A percentile compares a stretch with the other conserved stretches of the same genome.
phyloP scores from a whole-genome alignment of 1,140 invertebrate genomes.

The Danaus melanippus region DNA sequence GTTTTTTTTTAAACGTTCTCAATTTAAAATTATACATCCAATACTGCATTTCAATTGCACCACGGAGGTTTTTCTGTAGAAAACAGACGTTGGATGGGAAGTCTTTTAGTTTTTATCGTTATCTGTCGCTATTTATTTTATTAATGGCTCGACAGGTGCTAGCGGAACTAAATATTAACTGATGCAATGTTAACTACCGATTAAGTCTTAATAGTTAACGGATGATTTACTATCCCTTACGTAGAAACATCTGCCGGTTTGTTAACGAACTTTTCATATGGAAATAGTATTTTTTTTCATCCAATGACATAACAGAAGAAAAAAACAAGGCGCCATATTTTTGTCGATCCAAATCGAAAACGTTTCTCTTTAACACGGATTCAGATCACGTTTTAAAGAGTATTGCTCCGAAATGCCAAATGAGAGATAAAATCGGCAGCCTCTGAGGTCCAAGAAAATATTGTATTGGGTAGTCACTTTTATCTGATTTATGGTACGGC shows the following conservation, averaged over 20 bases:
- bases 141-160: conserved; percentile 25
- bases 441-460: conserved; percentile 1
- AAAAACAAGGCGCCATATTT: conserved; percentile 7
- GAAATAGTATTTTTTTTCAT: no score
- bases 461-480: conserved; percentile 9
- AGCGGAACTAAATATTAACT: conserved; percentile 24
- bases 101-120: conserved; percentile 12
- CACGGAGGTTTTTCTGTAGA: conserved; percentile 19
- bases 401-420: conserved; percentile 12
- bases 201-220: conserved; percentile 9
- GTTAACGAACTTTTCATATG: no score
- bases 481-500: neutral
- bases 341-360: conserved; percentile 12
- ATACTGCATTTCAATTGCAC: conserved; percentile 31
- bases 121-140: conserved; percentile 5
- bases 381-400: conserved; percentile 8
- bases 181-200: conserved; percentile 8
- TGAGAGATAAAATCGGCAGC: conserved; percentile 10
- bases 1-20: conserved; percentile 29
- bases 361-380: conserved; percentile 14
- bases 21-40: conserved; percentile 35
- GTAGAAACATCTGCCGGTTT: neutral
- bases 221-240: neutral
- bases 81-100: conserved; percentile 17
- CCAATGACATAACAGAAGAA: neutral